These are phyloP conservation scores for Lutraria lutraria DNA, from an alignment of 2,888 invertebrate species.

Conservation along the genomic window DNA sequence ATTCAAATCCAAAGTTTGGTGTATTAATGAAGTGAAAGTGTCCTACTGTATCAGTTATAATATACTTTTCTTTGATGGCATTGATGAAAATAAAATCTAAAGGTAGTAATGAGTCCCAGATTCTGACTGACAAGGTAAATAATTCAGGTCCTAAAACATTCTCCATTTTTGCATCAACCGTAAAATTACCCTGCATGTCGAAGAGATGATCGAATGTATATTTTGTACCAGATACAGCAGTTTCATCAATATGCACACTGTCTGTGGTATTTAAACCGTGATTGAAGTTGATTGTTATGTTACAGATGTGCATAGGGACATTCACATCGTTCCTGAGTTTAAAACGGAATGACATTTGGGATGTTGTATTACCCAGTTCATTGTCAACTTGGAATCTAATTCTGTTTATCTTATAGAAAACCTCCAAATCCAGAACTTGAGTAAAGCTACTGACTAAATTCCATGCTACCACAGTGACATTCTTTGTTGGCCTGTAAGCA, in stretches of 20 bases:
- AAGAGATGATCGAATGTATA: conserved; percentile 39
- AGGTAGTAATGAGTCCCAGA: conserved; percentile 59
- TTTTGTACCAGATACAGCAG: not conserved
- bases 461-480: conserved; percentile 39
- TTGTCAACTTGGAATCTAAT: conserved; percentile 43
- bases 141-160: conserved; percentile 44
- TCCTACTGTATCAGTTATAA: conserved; percentile 58
- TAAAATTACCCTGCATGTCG: conserved; percentile 57
- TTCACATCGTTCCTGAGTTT: conserved; percentile 8
- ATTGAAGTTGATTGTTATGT: conserved; percentile 47
- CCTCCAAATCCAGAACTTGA: conserved; percentile 40
- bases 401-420: conserved; percentile 60
- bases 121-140: conserved; percentile 28
- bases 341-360: conserved; percentile 42
- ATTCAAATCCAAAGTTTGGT: conserved; percentile 59
- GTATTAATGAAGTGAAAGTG: conserved; percentile 57
- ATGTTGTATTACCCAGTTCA: conserved; percentile 50
- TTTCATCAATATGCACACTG: not conserved
- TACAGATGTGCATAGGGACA: conserved; percentile 57
- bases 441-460: conserved; percentile 61
- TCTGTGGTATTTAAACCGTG: conserved; percentile 15
- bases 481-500: conserved; percentile 35
- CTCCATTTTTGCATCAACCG: conserved; percentile 37
- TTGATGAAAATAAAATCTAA: conserved; percentile 46
- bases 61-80: conserved; percentile 56